phyloP scores from a whole-genome alignment of 2,888 invertebrate species.

The Dendrolimus pini region DNA sequence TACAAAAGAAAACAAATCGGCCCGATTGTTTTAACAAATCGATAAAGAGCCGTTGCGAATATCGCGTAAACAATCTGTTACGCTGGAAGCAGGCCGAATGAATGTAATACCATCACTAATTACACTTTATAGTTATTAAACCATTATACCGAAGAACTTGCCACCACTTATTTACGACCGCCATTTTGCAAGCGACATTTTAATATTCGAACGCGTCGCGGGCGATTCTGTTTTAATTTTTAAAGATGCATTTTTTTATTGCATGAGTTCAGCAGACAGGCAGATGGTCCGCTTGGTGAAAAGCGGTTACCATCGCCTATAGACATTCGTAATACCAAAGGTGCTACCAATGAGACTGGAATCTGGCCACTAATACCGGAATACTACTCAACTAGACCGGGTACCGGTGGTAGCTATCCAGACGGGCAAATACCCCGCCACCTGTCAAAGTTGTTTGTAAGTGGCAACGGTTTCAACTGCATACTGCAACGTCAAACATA shows the following conservation, averaged over 20 bases:
- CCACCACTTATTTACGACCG: slow-evolving; percentile 62
- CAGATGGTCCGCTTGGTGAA: no score
- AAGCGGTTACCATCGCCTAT: no score
- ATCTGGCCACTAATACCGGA: no score
- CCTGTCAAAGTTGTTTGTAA: no score
- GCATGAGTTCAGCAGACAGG: no score
- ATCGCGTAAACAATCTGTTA: slow-evolving; percentile 57
- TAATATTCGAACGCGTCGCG: slow-evolving; percentile 56
- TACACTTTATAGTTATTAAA: slow-evolving; percentile 67
- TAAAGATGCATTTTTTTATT: slow-evolving; percentile 15
- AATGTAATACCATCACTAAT: slow-evolving; percentile 55
- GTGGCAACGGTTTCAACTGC: no score
- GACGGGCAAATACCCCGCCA: no score
- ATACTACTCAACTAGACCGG: no score
- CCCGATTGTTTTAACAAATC: slow-evolving; percentile 18
- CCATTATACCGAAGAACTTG: slow-evolving; percentile 57
- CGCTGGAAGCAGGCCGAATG: slow-evolving; percentile 19
- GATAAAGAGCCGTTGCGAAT: slow-evolving; percentile 29
- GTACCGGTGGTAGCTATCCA: no score
- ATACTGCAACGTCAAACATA: no score
- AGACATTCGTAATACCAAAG: no score
- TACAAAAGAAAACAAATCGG: slow-evolving; percentile 18
- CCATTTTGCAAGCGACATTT: slow-evolving; percentile 65
- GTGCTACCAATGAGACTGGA: no score
- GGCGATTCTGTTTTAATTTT: slow-evolving; percentile 24